Evolutionary conservation across 2,888 invertebrate genomes (phyloP).

Genomic region (Amphipyra berbera): DNA sequence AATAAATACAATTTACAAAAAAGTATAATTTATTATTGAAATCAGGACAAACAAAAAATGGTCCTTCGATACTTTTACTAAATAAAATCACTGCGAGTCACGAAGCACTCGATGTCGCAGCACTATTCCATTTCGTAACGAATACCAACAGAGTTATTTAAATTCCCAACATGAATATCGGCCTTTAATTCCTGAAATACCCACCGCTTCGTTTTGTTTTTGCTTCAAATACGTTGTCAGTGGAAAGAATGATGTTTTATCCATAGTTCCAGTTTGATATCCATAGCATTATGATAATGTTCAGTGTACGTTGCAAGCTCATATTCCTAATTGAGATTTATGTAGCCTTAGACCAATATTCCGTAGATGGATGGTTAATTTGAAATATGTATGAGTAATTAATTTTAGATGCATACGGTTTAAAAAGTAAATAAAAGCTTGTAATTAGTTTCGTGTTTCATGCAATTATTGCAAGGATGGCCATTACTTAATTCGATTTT

Average conservation of each 20-base stretch:
- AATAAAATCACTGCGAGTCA: background rate
- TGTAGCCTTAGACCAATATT: constrained; percentile 45
- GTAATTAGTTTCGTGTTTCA: constrained; percentile 11
- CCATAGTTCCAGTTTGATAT: constrained; percentile 28
- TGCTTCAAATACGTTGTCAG: constrained; percentile 17
- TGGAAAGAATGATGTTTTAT: constrained; percentile 46
- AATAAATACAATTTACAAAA: too few species aligned
- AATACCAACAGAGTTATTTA: constrained; percentile 14
- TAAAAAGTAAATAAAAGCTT: too few species aligned
- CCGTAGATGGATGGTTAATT: constrained; percentile 35
- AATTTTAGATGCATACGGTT: constrained; percentile 20
- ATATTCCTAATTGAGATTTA: constrained; percentile 43
- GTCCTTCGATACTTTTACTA: background rate
- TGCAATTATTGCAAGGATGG: background rate
- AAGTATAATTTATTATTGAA: too few species aligned
- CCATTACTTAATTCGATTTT: background rate
- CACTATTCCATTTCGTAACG: constrained; percentile 21
- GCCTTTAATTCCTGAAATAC: constrained; percentile 26
- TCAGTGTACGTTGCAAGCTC: constrained; percentile 9
- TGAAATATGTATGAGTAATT: constrained; percentile 29
- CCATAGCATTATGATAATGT: constrained; percentile 49
- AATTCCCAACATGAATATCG: constrained; percentile 22
- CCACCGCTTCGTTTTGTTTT: constrained; percentile 15
- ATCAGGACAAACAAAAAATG: too few species aligned
- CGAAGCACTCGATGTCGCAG: constrained; percentile 6